phyloP scores from a whole-genome alignment of 2,113 vertebrate species.

The Nothoprocta pentlandii region DNA sequence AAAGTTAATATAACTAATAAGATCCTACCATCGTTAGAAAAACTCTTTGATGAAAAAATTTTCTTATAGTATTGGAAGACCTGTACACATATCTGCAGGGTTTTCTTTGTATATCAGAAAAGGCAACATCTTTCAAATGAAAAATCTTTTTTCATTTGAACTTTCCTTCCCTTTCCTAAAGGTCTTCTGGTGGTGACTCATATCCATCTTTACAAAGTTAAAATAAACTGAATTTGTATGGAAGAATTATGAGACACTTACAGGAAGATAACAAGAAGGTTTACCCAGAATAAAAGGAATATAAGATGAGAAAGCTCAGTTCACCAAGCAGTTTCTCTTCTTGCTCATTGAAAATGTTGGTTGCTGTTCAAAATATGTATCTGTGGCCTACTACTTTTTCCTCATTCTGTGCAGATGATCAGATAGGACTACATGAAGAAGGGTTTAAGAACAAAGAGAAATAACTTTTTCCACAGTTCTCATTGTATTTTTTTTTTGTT shows the following conservation, averaged over 20 bases:
- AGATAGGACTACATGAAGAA: neutral
- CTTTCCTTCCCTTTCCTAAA: neutral
- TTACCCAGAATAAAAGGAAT: neutral
- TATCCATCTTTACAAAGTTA: neutral
- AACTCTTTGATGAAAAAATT: neutral
- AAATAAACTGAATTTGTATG: neutral
- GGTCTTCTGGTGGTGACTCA: neutral
- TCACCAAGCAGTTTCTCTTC: neutral
- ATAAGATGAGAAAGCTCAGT: neutral
- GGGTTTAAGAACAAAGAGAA: neutral
- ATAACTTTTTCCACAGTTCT: neutral
- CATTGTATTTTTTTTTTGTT: neutral
- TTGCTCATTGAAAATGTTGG: neutral
- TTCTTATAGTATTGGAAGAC: neutral
- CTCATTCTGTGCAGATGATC: neutral
- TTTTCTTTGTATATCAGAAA: neutral
- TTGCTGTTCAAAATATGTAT: neutral
- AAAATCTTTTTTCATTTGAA: fast-evolving
- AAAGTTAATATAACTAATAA: neutral
- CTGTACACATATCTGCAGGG: fast-evolving
- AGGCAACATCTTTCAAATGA: neutral
- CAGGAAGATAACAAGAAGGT: neutral
- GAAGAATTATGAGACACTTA: neutral
- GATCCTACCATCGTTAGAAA: neutral
- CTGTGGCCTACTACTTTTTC: neutral